Conservation (phyloP, 2,113 vertebrate species). For the Dromas ardeola region DNA sequence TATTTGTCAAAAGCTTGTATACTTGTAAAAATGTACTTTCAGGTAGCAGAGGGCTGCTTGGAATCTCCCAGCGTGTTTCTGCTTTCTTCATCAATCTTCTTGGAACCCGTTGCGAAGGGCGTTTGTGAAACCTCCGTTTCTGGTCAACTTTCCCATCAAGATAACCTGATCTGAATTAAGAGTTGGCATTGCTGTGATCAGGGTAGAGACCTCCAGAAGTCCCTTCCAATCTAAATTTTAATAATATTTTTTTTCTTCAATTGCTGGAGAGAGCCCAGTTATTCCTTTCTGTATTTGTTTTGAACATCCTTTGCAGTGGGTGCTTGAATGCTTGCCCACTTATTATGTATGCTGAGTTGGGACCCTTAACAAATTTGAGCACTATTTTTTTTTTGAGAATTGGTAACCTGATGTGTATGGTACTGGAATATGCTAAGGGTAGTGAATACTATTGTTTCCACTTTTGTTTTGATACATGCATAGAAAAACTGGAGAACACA, state of each 20-base stretch:
- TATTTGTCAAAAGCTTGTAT: neutral
- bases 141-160: neutral
- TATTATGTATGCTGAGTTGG: neutral
- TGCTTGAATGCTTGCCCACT: neutral
- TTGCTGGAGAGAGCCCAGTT: neutral
- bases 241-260: neutral
- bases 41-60: neutral
- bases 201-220: neutral
- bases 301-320: neutral
- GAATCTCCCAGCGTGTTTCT: neutral
- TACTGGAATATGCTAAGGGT: neutral
- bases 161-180: neutral
- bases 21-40: neutral
- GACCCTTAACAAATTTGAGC: neutral
- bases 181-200: neutral
- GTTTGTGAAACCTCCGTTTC: neutral
- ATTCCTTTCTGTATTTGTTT: neutral
- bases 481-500: neutral
- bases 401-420: neutral
- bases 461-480: neutral
- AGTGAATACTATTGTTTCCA: neutral
- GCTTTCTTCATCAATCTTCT: neutral
- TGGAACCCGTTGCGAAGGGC: neutral
- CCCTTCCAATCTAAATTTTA: neutral
- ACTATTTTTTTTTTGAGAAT: neutral